A percentile compares a stretch with the other conserved stretches of the same genome.
These are phyloP conservation scores for Drosophila siamana DNA, from an alignment of 2,888 invertebrate genomes.

Conservation along the genomic window DNA sequence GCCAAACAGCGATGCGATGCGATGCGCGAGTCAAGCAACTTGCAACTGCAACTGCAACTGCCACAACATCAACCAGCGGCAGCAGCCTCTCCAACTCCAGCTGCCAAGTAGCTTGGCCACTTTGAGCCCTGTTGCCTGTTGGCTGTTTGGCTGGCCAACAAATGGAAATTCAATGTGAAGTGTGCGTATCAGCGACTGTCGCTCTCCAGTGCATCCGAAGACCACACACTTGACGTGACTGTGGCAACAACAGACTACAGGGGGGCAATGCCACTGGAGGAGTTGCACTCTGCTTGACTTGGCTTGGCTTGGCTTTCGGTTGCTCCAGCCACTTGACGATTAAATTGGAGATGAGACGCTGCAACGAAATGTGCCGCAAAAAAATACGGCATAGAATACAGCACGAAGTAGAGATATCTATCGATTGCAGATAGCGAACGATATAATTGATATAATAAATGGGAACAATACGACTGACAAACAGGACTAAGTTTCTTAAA, in stretches of 20 bases:
- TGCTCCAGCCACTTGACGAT: slow-evolving; percentile 61
- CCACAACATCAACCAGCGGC: slow-evolving; percentile 11
- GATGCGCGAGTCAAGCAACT: slow-evolving; percentile 19
- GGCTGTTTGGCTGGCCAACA: slow-evolving; percentile 44
- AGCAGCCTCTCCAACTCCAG: slow-evolving; percentile 27
- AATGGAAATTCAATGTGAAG: slow-evolving; percentile 79
- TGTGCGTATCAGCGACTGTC: slow-evolving; percentile 80
- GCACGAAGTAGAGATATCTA: neutral
- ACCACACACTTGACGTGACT: slow-evolving; percentile 73
- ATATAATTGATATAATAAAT: too few relatives aligned
- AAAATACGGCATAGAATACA: neutral
- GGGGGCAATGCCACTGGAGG: neutral
- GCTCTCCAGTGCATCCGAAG: slow-evolving; percentile 73
- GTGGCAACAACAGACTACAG: slow-evolving; percentile 3
- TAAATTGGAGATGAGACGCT: slow-evolving; percentile 59
- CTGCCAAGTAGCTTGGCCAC: slow-evolving; percentile 63
- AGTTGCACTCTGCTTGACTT: too few relatives aligned
- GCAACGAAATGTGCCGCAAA: slow-evolving; percentile 18
- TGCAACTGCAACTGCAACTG: slow-evolving; percentile 16
- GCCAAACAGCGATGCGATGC: slow-evolving; percentile 43
- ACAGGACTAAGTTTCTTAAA: too few relatives aligned
- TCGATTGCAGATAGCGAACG: neutral
- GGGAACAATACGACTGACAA: too few relatives aligned
- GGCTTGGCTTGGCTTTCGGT: slow-evolving; percentile 8
- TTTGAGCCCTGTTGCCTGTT: slow-evolving; percentile 47